Evolutionary conservation across 2,888 invertebrate genomes (phyloP).

Genomic region (Vesta saturnalis): DNA sequence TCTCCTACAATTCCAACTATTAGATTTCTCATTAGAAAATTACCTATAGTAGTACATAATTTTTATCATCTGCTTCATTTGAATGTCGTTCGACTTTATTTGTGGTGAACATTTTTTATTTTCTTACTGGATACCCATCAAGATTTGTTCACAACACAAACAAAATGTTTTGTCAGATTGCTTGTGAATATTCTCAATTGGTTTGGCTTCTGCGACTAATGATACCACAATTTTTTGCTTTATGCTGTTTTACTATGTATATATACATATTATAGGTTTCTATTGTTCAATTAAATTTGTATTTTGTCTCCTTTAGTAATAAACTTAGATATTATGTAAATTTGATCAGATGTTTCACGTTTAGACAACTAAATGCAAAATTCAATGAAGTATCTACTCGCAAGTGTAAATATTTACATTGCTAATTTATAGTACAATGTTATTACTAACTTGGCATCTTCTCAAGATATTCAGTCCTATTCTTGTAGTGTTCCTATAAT

Average conservation of each 20-base stretch:
- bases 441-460: constrained; percentile 1
- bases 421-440: background rate
- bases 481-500: background rate
- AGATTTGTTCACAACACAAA: no score
- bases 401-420: background rate
- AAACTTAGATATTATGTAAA: background rate
- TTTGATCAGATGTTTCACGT: background rate
- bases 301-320: background rate
- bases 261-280: background rate
- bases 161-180: no score
- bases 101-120: no score
- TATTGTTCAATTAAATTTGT: background rate
- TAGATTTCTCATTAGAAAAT: no score
- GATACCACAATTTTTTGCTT: no score
- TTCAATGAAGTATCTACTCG: background rate
- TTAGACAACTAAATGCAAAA: background rate
- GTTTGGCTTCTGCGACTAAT: no score
- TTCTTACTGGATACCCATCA: no score
- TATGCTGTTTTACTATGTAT: background rate
- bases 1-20: no score
- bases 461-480: background rate
- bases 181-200: no score
- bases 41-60: no score
- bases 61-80: no score
- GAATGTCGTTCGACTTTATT: no score